These are phyloP conservation scores for Parotocinclus haroldoi DNA, from an alignment of 2,797 vertebrate species.

Conservation along the genomic window DNA sequence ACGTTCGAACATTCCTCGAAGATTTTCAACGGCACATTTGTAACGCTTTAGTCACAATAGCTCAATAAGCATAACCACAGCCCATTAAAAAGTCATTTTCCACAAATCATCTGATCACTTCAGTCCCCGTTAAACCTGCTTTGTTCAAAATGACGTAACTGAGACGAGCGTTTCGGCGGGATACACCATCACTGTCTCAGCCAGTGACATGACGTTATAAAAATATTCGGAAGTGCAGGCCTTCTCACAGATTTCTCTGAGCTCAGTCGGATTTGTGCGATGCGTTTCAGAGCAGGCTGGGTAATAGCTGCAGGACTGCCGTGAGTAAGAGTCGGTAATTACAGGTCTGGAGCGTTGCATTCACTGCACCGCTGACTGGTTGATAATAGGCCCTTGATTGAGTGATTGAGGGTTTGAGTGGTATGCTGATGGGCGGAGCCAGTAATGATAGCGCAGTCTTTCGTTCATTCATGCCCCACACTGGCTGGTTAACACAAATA, in stretches of 20 bases:
- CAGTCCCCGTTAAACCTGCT: no score
- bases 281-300: conserved; percentile 31
- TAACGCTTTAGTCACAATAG: no score
- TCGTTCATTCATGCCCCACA: conserved; percentile 40
- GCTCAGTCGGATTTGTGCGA: not conserved
- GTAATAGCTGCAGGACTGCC: conserved; percentile 36
- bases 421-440: conserved; percentile 69
- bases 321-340: conserved; percentile 65
- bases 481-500: conserved; percentile 33
- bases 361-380: conserved; percentile 54
- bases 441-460: conserved; percentile 64
- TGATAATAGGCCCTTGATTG: conserved; percentile 76
- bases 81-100: no score
- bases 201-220: no score
- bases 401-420: conserved; percentile 78
- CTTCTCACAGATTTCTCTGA: not conserved
- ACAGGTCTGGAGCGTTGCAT: conserved; percentile 67
- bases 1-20: no score
- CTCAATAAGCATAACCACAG: no score
- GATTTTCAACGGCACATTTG: no score
- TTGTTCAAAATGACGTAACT: no score
- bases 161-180: no score
- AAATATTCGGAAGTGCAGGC: not conserved
- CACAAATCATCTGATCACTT: no score
- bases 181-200: no score